Evolutionary conservation across 1,140 invertebrate species (phyloP).

Genomic region (Cyclargus thomasi): DNA sequence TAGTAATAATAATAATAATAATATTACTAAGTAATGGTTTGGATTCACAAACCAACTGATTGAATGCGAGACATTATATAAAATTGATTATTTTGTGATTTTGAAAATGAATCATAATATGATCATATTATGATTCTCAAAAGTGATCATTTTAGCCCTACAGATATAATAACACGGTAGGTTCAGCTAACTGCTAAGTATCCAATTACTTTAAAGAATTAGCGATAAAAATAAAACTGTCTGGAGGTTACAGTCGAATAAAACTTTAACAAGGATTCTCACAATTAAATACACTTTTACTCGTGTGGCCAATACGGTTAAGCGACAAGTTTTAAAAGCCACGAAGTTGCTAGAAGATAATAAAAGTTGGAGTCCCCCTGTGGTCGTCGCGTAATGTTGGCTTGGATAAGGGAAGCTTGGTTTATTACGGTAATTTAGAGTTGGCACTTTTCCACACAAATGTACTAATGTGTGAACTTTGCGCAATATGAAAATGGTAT

Average conservation of each 20-base stretch:
- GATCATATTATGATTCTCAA: no score
- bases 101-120: no score
- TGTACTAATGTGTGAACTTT: conserved; percentile 17
- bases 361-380: conserved; percentile 41
- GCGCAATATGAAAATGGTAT: conserved; percentile 7
- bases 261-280: not conserved
- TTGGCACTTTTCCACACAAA: conserved; percentile 19
- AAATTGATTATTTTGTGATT: no score
- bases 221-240: not conserved
- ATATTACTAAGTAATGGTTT: no score
- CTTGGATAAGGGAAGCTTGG: conserved; percentile 27
- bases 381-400: conserved; percentile 39
- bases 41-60: no score
- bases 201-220: no score
- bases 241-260: not conserved
- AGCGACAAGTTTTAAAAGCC: conserved; percentile 35
- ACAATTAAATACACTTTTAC: conserved; percentile 1
- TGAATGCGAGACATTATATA: no score
- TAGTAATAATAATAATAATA: no score
- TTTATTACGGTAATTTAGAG: conserved; percentile 27
- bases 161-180: no score
- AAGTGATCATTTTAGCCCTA: no score
- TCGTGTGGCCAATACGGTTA: conserved; percentile 1
- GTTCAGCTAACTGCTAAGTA: no score
- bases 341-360: conserved; percentile 33